phyloP scores from a whole-genome alignment of 2,888 invertebrate genomes.

The Caenorhabditis auriculariae region DNA sequence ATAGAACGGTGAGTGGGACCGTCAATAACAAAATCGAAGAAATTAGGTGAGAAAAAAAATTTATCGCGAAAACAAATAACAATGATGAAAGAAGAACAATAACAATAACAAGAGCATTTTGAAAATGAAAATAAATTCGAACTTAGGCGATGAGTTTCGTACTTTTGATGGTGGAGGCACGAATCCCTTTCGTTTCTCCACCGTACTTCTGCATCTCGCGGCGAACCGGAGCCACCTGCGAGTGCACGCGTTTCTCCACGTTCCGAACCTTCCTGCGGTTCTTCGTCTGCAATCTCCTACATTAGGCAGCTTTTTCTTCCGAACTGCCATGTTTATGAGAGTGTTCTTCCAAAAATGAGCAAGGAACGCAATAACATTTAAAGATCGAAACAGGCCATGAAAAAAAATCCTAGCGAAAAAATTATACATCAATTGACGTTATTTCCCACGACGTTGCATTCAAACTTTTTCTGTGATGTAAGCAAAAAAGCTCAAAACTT shows the following conservation, averaged over 20 bases:
- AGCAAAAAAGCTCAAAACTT: no score
- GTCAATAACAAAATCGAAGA: conserved; percentile 4
- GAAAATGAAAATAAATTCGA: neutral
- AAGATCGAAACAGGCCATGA: no score
- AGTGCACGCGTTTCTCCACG: conserved; percentile 36
- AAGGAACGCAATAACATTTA: no score
- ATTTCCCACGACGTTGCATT: no score
- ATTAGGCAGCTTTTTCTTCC: no score
- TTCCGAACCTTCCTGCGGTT: conserved; percentile 32
- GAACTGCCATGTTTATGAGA: no score
- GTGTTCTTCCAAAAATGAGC: no score
- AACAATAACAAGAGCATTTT: conserved; percentile 1
- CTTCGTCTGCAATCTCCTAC: conserved; percentile 36
- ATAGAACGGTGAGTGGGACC: no score
- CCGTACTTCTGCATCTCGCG: conserved; percentile 81
- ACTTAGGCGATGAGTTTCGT: conserved; percentile 74
- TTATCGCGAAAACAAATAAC: neutral
- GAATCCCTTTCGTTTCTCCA: conserved; percentile 92
- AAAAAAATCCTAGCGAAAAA: no score
- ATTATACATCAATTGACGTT: no score
- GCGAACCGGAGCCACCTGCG: conserved; percentile 68
- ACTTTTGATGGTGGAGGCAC: conserved; percentile 83
- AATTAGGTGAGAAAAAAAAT: conserved; percentile 4
- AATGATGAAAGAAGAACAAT: conserved; percentile 8
- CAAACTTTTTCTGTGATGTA: no score